These are phyloP conservation scores for Coenonympha glycerion DNA, from an alignment of 2,888 invertebrate species.

Conservation along the genomic window DNA sequence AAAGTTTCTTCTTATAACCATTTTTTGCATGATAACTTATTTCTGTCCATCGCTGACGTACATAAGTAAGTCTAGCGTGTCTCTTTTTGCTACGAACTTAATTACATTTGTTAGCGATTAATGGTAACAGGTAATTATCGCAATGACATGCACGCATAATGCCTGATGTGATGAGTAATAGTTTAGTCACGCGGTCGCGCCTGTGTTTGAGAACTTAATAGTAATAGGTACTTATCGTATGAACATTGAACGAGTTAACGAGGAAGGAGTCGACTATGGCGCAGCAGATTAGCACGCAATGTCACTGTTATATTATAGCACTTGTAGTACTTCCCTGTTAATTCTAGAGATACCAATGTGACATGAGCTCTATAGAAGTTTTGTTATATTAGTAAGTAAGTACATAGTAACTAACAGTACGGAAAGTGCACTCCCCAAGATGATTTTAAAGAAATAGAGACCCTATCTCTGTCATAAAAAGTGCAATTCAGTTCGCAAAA, in stretches of 20 bases:
- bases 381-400: no score
- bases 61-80: no score
- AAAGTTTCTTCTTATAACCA: no score
- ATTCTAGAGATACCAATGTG: not conserved
- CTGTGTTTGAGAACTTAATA: constrained; percentile 3
- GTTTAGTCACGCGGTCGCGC: constrained; percentile 3
- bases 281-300: not conserved
- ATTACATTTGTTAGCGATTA: not conserved
- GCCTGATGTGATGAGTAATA: no score
- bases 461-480: no score
- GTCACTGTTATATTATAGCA: not conserved
- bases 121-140: not conserved
- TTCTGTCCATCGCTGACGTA: no score
- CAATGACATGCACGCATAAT: not conserved
- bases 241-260: not conserved
- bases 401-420: no score
- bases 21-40: no score
- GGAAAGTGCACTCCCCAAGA: no score
- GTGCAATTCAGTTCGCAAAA: no score
- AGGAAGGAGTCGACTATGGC: constrained; percentile 6
- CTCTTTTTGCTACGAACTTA: not conserved
- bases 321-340: not conserved
- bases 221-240: not conserved
- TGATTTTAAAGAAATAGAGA: no score
- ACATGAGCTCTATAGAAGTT: no score